Evolutionary conservation across 2,113 vertebrate genomes (phyloP).

Genomic region (Heptranchias perlo): DNA sequence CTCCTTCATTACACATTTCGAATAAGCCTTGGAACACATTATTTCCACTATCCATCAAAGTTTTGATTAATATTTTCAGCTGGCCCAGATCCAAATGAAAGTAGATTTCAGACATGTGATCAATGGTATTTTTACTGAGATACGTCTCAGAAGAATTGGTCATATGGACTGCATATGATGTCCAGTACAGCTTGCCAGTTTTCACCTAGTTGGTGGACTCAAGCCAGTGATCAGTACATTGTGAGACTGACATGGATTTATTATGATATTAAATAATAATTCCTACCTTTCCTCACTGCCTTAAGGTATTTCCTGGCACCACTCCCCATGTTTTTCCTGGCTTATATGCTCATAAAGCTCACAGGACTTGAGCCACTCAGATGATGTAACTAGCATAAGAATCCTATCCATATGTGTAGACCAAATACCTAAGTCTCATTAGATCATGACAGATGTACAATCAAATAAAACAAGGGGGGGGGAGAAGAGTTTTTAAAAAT

Average conservation of each 20-base stretch:
- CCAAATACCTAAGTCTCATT: background rate
- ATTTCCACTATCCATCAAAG: slow-evolving; percentile 16
- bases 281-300: slow-evolving; percentile 26
- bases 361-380: background rate
- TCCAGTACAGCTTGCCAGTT: background rate
- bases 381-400: background rate
- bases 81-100: slow-evolving; percentile 12
- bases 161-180: slow-evolving; percentile 11
- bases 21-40: background rate
- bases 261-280: background rate
- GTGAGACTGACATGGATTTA: slow-evolving; percentile 27
- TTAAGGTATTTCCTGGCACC: slow-evolving; percentile 19
- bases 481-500: background rate
- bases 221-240: slow-evolving; percentile 4
- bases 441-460: background rate
- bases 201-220: slow-evolving; percentile 25
- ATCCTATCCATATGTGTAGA: background rate
- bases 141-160: slow-evolving; percentile 2
- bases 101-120: background rate
- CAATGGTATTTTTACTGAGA: background rate
- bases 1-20: background rate
- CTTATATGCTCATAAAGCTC: background rate
- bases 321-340: slow-evolving; percentile 17
- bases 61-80: slow-evolving; percentile 14
- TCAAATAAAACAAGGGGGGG: background rate